These are phyloP conservation scores for Lipophrys pholis DNA, from an alignment of 2,113 vertebrate genomes.

Conservation along the genomic window DNA sequence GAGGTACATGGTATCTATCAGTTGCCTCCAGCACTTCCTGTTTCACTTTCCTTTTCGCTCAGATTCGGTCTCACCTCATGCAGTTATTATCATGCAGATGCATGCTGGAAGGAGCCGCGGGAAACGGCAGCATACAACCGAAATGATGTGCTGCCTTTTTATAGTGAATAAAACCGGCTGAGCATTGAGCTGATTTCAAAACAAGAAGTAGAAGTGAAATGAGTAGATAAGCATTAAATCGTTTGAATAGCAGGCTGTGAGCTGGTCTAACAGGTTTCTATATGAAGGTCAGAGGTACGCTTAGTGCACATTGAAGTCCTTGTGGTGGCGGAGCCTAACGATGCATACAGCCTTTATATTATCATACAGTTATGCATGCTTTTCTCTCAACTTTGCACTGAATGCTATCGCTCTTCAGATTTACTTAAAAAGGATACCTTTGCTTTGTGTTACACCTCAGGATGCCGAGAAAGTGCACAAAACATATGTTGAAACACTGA, in stretches of 20 bases:
- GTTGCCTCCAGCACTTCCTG: background rate
- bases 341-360: background rate
- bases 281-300: background rate
- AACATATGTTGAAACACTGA: background rate
- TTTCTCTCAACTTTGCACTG: background rate
- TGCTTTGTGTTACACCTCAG: conserved; percentile 6
- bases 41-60: background rate
- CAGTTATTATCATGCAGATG: background rate
- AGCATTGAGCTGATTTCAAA: background rate
- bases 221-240: conserved; percentile 1
- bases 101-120: background rate
- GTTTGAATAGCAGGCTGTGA: conserved; percentile 22
- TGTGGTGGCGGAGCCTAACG: background rate
- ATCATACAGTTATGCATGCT: background rate
- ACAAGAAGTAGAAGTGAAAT: background rate
- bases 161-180: conserved; percentile 5
- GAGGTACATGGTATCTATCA: background rate
- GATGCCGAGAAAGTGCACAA: conserved; percentile 1
- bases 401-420: background rate
- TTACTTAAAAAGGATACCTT: background rate
- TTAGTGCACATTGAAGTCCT: background rate
- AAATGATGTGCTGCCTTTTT: background rate
- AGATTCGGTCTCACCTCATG: background rate
- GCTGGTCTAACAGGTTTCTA: conserved; percentile 24
- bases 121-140: background rate